Base-by-base conservation (phyloP, 2,797 vertebrate genomes). In the Potorous gilbertii region DNA sequence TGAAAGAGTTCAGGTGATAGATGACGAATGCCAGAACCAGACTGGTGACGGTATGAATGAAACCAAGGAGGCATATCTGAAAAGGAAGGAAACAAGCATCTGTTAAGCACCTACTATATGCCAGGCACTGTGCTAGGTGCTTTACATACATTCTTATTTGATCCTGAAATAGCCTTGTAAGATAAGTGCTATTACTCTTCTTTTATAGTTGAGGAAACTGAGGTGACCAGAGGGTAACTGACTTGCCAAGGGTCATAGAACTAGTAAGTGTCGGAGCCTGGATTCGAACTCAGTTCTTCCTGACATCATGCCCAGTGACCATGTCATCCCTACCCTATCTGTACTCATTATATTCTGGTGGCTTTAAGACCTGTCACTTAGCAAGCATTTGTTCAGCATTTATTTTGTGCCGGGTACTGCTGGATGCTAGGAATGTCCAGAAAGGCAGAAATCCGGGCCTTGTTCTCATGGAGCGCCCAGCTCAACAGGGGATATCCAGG, bases 381-480 rank as follows among this genome's bases (percentile, higher is more conserved):
- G 87, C 56, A 96, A 55, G 57, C 57, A 59, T 87, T 56, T 56
- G 90, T 91, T 93, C 31, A 93, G 4, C 34, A 46, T 74, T 34
- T 96, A 11, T 12, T 57, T 3, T 57, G 95, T 96, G 54, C 5
- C 34, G 57, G 56, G 28, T 5, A 55, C 5, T 29, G 34, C 34
- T 92, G 59, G 92, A 40, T 18, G 34, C 46, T 34, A 16, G 91
- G 57, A 50, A 57, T 34, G 57, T 95, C 95, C 59, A 40, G 59
- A 92, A 11, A 62, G 55, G 59, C 91, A 40, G 56, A 94, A 93
- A 52, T 81, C 11, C 92, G 13, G 92, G 21, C 29, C 55, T 96
- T 95, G 46, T 90, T 54, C 50, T 46, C 91, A 54, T 1, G 57
- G 31, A 28, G 52, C 55, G 92, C 11, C 9, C 66, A 57, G 56